Evolutionary conservation across 2,888 invertebrate species (phyloP).

Genomic region (Bursaphelenchus okinawaensis): DNA sequence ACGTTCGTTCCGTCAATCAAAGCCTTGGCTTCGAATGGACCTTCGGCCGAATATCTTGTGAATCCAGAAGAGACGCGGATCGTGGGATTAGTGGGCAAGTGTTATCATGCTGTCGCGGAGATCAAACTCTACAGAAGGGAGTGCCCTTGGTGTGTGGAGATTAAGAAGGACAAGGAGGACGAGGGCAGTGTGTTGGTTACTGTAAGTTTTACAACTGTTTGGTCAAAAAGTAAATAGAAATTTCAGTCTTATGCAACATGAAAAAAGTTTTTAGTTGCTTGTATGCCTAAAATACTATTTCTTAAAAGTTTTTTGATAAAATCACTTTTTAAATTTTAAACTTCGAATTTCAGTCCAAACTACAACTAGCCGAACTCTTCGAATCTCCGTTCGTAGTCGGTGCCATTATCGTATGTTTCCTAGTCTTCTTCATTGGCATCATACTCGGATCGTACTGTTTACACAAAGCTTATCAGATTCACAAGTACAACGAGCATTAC

Average conservation of each 20-base stretch:
- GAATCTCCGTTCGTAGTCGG: conserved; percentile 2
- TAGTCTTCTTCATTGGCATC: background rate
- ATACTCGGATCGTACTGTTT: background rate
- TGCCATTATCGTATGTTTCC: background rate
- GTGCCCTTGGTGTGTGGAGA: conserved; percentile 7
- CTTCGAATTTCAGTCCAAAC: background rate
- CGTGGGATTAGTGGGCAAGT: conserved; percentile 13
- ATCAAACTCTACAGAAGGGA: background rate
- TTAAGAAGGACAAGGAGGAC: background rate
- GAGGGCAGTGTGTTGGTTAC: background rate
- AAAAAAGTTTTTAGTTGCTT: too few species aligned
- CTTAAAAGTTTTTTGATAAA: too few species aligned
- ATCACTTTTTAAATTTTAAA: too few species aligned
- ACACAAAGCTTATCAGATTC: background rate
- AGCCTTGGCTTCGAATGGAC: conserved; percentile 1
- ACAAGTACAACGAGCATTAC: conserved; percentile 8
- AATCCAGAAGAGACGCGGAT: background rate
- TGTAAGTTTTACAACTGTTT: background rate
- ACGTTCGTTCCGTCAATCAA: conserved; percentile 5
- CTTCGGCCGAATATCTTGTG: background rate
- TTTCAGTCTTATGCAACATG: background rate
- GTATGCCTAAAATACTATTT: too few species aligned
- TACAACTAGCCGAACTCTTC: background rate
- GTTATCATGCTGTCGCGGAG: conserved; percentile 6
- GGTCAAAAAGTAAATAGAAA: too few species aligned